A percentile compares a stretch with the other conserved stretches of the same genome.
These are phyloP conservation scores for Lepisosteus oculatus DNA, from an alignment of 2,113 vertebrate species.

Conservation along the genomic window DNA sequence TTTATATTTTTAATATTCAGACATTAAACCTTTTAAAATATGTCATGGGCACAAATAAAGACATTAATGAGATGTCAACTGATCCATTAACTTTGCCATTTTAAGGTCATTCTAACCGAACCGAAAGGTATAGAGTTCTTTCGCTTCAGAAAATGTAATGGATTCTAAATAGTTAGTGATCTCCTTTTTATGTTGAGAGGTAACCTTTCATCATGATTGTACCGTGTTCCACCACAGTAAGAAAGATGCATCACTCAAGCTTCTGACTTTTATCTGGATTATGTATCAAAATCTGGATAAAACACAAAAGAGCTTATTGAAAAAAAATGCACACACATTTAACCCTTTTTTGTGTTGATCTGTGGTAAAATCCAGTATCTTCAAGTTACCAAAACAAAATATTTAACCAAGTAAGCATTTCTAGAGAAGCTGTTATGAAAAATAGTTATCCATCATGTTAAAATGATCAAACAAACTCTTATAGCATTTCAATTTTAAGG, in stretches of 20 bases:
- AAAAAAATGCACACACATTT: no score
- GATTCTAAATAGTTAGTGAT: slow-evolving; percentile 3
- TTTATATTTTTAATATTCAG: no score
- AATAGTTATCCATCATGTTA: no score
- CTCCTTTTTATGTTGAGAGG: neutral
- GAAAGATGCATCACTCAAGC: neutral
- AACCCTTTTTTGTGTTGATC: no score
- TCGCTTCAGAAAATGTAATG: neutral
- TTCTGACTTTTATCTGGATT: slow-evolving; percentile 10
- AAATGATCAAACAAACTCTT: no score
- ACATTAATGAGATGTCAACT: neutral
- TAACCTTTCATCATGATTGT: slow-evolving; percentile 5
- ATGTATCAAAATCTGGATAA: neutral
- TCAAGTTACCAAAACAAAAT: no score
- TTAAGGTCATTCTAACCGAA: neutral
- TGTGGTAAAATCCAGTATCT: no score
- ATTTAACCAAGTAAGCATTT: no score
- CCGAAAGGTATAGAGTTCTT: neutral
- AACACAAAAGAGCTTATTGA: no score
- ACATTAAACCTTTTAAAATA: neutral
- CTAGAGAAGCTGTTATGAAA: no score
- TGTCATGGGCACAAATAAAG: neutral
- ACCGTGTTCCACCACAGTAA: neutral
- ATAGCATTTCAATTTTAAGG: no score
- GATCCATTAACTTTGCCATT: neutral